Percentiles rank a stretch among this genome's conserved stretches.
phyloP scores from a whole-genome alignment of 1,140 invertebrate species.

The Bombus fervidus region DNA sequence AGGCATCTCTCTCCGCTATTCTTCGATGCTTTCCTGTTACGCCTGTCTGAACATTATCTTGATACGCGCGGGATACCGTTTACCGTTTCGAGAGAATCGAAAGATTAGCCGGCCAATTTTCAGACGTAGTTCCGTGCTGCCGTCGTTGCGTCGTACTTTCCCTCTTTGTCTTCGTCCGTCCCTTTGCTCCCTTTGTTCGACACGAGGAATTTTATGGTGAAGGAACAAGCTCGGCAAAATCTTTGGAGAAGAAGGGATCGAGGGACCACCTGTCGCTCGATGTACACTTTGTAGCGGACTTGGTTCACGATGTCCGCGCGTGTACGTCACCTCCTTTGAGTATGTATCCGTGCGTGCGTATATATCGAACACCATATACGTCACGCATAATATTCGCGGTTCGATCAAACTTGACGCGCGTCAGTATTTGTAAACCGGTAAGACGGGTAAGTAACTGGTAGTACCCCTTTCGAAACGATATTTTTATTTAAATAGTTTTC shows the following conservation, averaged over 20 bases:
- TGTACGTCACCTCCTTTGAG: conserved; percentile 41
- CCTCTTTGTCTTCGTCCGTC: conserved; percentile 10
- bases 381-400: conserved; percentile 60
- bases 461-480: conserved; percentile 29
- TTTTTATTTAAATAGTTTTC: conserved; percentile 49
- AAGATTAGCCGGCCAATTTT: conserved; percentile 27
- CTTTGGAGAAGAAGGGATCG: conserved; percentile 60
- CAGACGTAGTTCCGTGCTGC: background rate
- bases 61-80: conserved; percentile 8
- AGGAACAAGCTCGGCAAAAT: conserved; percentile 59
- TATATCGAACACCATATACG: conserved; percentile 48
- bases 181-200: conserved; percentile 32
- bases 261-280: conserved; percentile 67
- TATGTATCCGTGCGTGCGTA: conserved; percentile 10
- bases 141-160: background rate
- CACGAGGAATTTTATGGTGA: conserved; percentile 46
- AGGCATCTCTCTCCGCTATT: background rate
- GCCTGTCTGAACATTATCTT: conserved; percentile 12
- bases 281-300: conserved; percentile 41
- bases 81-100: conserved; percentile 14
- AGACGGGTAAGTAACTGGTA: conserved; percentile 33
- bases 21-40: background rate
- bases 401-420: conserved; percentile 62
- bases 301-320: conserved; percentile 47
- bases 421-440: conserved; percentile 55